Evolutionary conservation across 2,113 vertebrate species (phyloP).

Genomic region (Amia ocellicauda): DNA sequence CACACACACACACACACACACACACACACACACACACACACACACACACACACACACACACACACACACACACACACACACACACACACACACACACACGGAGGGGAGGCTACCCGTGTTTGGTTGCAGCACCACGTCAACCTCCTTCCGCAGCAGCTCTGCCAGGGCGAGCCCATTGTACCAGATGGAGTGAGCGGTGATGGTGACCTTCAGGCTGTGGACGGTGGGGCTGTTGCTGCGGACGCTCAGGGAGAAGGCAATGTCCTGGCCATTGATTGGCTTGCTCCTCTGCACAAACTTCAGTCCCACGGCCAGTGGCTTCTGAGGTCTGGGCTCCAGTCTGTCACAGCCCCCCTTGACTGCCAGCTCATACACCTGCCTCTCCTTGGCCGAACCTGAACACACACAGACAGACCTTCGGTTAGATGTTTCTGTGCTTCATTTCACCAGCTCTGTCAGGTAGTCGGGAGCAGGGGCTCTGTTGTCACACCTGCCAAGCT

Average conservation of each 20-base stretch:
- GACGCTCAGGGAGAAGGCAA: conserved; percentile 40
- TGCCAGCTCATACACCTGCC: conserved; percentile 29
- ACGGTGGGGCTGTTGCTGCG: neutral
- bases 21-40: too few relatives aligned
- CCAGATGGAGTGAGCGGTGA: conserved; percentile 37
- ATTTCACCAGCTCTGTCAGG: too few relatives aligned
- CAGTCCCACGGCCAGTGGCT: neutral
- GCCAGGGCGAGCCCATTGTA: conserved; percentile 37
- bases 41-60: too few relatives aligned
- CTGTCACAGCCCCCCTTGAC: neutral
- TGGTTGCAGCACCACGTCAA: neutral
- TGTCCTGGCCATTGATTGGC: conserved; percentile 34
- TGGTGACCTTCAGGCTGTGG: conserved; percentile 28
- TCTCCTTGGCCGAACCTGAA: conserved; percentile 44
- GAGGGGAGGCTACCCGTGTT: too few relatives aligned
- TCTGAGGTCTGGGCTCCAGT: neutral
- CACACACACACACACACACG: too few relatives aligned
- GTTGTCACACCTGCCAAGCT: too few relatives aligned
- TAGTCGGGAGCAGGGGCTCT: too few relatives aligned
- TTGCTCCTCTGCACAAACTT: conserved; percentile 30
- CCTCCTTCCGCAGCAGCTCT: conserved; percentile 41
- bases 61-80: too few relatives aligned
- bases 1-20: too few relatives aligned
- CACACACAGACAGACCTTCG: too few relatives aligned
- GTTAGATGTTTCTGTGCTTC: too few relatives aligned